phyloP scores from a whole-genome alignment of 2,113 vertebrate genomes.

The Casuarius casuarius region DNA sequence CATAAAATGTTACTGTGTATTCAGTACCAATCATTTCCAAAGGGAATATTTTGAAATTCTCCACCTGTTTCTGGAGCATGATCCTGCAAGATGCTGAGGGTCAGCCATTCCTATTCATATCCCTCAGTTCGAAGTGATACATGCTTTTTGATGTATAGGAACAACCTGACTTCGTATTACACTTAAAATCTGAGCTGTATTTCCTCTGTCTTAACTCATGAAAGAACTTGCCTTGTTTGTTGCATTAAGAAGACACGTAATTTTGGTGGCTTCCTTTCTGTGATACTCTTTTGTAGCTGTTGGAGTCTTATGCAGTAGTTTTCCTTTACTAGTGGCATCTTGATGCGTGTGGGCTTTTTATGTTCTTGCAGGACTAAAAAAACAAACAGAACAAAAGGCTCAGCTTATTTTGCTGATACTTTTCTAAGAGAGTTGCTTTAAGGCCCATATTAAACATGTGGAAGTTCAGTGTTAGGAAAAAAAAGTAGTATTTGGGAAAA shows the following conservation, averaged over 20 bases:
- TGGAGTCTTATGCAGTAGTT: background rate
- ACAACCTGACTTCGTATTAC: background rate
- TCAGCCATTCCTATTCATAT: background rate
- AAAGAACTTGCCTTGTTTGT: background rate
- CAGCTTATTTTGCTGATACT: background rate
- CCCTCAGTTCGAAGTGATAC: too few relatives aligned
- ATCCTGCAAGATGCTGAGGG: background rate
- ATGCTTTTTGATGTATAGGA: background rate
- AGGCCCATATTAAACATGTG: background rate
- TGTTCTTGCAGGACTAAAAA: background rate
- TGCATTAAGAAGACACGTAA: fast-evolving
- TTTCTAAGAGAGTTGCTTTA: background rate
- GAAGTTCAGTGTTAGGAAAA: background rate
- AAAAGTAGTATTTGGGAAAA: background rate
- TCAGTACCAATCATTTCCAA: background rate
- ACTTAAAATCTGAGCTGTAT: background rate
- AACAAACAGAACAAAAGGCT: background rate
- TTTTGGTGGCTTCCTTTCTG: background rate
- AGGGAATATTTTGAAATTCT: background rate
- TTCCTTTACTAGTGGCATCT: background rate
- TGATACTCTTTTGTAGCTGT: background rate
- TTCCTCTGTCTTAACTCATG: background rate
- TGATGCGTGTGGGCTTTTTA: background rate
- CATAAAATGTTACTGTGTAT: background rate
- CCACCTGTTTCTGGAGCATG: background rate